Evolutionary conservation across 1,140 invertebrate genomes (phyloP), one percentile per base, ranked within the genome.

Genomic region (Drosophila littoralis): DNA sequence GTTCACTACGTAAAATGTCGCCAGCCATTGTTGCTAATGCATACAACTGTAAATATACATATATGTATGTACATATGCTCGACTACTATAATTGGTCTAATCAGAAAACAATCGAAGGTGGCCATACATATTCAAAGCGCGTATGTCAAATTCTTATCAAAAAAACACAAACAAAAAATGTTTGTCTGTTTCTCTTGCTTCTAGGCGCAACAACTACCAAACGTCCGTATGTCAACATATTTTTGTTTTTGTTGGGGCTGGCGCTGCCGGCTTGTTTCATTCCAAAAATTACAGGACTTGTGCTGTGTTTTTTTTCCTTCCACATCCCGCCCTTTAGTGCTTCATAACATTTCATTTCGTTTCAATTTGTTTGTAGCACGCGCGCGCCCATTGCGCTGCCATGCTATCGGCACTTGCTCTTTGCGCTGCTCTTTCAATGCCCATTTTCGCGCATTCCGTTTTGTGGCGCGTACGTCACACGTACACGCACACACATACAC

Each of bases 361-460:
- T 77, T 71, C 64, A 48, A 55, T 75, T 63, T 48, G 40, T 61
- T 51, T 52, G 48, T 35, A 46, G 52, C 35, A 58, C 42, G 42
- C 63, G 51, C 38, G 35, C 13, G 45, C 38, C 22, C 22, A 59
- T 28, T 28, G 38, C 32, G 64, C 64, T 74, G 77, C 61, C 77
- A 77, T 84, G 59, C 61, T 75, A 75, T 83, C 76, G 59, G 66
- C 43, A 61, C 48, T 63, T 77, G 43, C 69, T 70, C 74, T 80
- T 77, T 80, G 66, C 43, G 63, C 60, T 70, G 67, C 22, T 70
- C 51, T 63, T 75, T 75, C 50, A 69, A 55, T 74, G 28, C 66
- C 52, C 74, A 79, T 73, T 81, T 72, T 81, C 61, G 74, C 75
- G 77, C 82, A 78, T 81, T 85, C 75, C 76, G 66, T 54, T 85